Evolutionary conservation across 2,797 vertebrate genomes (phyloP).

Genomic region (Chromobotia macracanthus): DNA sequence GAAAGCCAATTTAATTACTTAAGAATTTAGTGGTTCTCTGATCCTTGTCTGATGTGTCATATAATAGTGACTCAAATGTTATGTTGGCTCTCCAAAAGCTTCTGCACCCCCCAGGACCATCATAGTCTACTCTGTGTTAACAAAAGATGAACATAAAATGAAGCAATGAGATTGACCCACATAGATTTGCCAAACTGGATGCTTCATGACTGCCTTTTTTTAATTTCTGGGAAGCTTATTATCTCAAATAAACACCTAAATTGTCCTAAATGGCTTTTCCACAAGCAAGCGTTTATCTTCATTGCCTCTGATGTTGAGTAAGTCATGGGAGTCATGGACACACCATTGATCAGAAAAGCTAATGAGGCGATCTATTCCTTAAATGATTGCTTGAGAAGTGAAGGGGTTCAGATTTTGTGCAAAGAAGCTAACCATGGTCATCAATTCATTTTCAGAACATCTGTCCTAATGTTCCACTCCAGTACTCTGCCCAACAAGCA

Average conservation of each 20-base stretch:
- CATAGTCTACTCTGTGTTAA: constrained; percentile 9
- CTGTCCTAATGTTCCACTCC: constrained; percentile 56
- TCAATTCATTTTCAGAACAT: constrained; percentile 60
- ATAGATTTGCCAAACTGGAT: not conserved
- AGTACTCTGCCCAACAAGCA: constrained; percentile 47
- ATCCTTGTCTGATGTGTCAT: not conserved
- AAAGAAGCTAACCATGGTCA: constrained; percentile 45
- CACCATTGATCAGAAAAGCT: constrained; percentile 49
- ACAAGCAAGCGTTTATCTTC: constrained; percentile 43
- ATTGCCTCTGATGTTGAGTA: constrained; percentile 48
- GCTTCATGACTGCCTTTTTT: not conserved
- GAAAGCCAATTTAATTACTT: not conserved
- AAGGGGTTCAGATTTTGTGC: constrained; percentile 48
- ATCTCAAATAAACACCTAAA: constrained; percentile 30
- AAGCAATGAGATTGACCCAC: not conserved
- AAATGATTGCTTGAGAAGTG: constrained; percentile 48
- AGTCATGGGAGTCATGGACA: constrained; percentile 39
- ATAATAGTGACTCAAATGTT: not conserved
- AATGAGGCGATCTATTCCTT: constrained; percentile 50
- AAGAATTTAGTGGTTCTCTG: not conserved
- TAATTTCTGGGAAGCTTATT: constrained; percentile 12
- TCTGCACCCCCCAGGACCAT: not conserved
- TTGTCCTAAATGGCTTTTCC: constrained; percentile 33
- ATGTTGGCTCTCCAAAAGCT: constrained; percentile 7
- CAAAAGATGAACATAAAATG: not conserved